phyloP scores from a whole-genome alignment of 2,888 invertebrate species.

The Acanthosepion esculentum region DNA sequence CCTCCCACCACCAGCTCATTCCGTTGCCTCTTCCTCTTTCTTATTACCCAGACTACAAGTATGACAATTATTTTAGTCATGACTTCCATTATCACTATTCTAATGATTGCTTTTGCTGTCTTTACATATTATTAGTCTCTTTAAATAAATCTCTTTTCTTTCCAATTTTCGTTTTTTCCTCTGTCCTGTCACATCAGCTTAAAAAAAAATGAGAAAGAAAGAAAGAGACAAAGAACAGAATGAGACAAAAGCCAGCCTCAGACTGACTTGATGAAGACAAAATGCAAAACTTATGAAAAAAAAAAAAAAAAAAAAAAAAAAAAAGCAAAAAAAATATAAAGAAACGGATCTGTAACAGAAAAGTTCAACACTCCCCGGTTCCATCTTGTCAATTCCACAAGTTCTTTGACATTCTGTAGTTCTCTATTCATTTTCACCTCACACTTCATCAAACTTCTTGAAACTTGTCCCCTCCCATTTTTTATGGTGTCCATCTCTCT shows the following conservation, averaged over 20 bases:
- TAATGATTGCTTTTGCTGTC: neutral
- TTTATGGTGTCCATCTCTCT: neutral
- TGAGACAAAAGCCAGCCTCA: neutral
- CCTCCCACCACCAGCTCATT: no score
- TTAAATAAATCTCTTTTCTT: neutral
- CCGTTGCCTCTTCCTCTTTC: no score
- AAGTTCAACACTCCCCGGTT: neutral
- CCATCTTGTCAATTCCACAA: constrained; percentile 14
- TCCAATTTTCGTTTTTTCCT: neutral
- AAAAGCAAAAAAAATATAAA: no score
- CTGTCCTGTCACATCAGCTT: no score
- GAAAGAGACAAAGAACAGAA: neutral
- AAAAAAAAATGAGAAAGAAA: neutral
- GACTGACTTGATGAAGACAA: neutral
- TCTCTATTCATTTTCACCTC: neutral
- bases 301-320: neutral
- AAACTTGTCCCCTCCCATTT: neutral
- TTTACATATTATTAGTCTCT: neutral
- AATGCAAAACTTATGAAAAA: neutral
- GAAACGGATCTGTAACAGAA: neutral
- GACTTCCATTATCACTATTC: neutral
- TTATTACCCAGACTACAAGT: no score
- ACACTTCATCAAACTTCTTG: neutral
- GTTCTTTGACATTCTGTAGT: neutral
- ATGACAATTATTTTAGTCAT: neutral